A percentile compares a stretch with the other conserved stretches of the same genome.
These are phyloP conservation scores for Athripsodes cinereus DNA, from an alignment of 2,888 invertebrate genomes.

Conservation along the genomic window DNA sequence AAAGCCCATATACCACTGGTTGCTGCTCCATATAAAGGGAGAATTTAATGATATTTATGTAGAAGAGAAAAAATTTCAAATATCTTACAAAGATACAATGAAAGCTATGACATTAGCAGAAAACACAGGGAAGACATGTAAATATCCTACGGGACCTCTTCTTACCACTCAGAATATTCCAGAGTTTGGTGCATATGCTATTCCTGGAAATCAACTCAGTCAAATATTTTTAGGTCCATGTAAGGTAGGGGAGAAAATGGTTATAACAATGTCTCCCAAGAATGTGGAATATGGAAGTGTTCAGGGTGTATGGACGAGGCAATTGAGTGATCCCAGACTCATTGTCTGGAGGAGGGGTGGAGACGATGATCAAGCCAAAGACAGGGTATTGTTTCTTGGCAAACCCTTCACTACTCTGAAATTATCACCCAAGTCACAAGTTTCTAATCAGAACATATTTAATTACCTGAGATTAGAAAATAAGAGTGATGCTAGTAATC, in stretches of 20 bases:
- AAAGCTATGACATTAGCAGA: constrained; percentile 14
- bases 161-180: neutral
- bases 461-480: neutral
- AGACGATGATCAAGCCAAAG: neutral
- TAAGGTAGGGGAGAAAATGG: constrained; percentile 9
- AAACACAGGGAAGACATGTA: constrained; percentile 8
- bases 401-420: neutral
- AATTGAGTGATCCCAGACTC: neutral
- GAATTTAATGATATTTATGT: constrained; percentile 45
- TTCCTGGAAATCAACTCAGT: constrained; percentile 16
- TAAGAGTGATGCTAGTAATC: too few relatives aligned
- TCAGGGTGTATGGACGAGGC: constrained; percentile 14
- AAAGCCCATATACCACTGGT: neutral
- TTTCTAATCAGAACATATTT: neutral
- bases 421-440: neutral
- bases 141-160: constrained; percentile 5
- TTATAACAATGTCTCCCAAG: constrained; percentile 6
- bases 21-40: neutral
- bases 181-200: constrained; percentile 17
- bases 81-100: neutral
- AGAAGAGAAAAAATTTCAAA: constrained; percentile 10
- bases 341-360: constrained; percentile 3
- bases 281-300: neutral
- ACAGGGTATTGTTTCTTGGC: neutral
- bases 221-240: constrained; percentile 19